Evolutionary conservation across 2,113 vertebrate species (phyloP).

Genomic region (Corapipo altera): DNA sequence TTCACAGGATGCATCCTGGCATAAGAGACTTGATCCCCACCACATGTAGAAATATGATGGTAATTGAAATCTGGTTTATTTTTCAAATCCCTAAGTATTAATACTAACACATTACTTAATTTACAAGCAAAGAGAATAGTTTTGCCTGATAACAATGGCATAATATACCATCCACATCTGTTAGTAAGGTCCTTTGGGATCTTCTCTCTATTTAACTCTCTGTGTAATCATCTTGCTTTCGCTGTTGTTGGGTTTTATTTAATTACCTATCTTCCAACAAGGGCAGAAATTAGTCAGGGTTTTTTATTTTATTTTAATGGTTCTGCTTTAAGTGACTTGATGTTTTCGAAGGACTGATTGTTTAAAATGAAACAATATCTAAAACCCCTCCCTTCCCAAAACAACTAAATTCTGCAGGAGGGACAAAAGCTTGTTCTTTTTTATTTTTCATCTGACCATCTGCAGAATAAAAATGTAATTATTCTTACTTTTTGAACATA

Average conservation of each 20-base stretch:
- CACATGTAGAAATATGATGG: neutral
- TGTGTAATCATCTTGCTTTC: neutral
- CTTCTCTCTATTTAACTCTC: neutral
- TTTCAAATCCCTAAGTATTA: conserved; percentile 12
- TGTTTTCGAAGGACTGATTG: neutral
- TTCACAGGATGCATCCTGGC: neutral
- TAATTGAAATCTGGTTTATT: conserved; percentile 33
- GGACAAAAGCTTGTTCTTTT: neutral
- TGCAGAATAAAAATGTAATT: neutral
- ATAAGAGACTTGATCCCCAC: neutral
- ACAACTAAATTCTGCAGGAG: neutral
- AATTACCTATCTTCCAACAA: neutral
- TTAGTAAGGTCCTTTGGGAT: conserved; percentile 1
- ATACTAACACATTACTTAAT: conserved; percentile 11
- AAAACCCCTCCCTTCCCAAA: neutral
- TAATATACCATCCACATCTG: conserved; percentile 6
- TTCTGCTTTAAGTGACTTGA: neutral
- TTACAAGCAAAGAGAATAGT: conserved; percentile 14
- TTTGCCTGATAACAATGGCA: neutral
- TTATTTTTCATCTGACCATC: neutral
- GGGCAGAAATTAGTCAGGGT: neutral
- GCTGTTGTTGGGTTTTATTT: conserved; percentile 1
- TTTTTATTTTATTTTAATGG: neutral
- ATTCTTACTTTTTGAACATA: neutral
- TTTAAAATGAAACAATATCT: neutral